These are phyloP conservation scores for Garrulus glandarius DNA, from an alignment of 2,797 vertebrate genomes.

Conservation along the genomic window DNA sequence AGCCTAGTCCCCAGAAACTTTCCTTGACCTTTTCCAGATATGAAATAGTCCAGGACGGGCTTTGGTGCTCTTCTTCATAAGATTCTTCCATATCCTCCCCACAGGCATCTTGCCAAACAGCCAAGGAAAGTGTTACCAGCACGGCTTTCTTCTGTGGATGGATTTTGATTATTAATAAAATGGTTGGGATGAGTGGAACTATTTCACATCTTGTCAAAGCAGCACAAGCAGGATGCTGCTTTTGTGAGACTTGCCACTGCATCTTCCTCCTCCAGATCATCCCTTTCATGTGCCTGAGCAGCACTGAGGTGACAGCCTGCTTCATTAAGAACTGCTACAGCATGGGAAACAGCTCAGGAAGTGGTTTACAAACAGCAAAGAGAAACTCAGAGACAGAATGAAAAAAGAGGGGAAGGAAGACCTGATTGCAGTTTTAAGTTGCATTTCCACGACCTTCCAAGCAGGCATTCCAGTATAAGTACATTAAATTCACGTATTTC, in stretches of 20 bases:
- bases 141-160: neutral
- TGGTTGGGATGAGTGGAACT: neutral
- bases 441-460: neutral
- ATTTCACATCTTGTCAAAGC: slow-evolving; percentile 1
- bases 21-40: neutral
- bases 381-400: neutral
- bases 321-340: neutral
- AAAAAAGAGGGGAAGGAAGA: neutral
- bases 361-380: neutral
- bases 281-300: slow-evolving; percentile 21
- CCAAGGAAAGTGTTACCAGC: neutral
- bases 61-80: neutral
- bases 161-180: neutral
- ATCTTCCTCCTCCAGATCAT: neutral
- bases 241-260: neutral
- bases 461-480: neutral
- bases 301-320: neutral
- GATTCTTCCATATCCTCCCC: neutral
- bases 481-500: neutral
- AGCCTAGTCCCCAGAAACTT: neutral
- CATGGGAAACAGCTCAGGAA: neutral
- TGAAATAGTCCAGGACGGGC: neutral
- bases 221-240: neutral
- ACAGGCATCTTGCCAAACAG: neutral
- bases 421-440: neutral